These are phyloP conservation scores for Microctonus aethiopoides DNA, from an alignment of 2,888 invertebrate species.

Conservation along the genomic window DNA sequence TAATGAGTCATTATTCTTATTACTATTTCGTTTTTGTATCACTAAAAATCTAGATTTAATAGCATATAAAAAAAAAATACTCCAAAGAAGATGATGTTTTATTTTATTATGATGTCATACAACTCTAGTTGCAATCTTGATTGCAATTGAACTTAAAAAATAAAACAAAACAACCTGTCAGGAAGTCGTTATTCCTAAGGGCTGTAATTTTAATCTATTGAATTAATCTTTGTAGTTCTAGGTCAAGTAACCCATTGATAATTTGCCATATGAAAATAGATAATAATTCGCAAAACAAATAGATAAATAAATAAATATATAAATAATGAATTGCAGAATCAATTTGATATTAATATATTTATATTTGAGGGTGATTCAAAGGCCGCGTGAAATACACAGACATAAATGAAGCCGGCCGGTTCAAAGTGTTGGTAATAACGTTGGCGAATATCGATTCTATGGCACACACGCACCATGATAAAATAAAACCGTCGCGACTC, in stretches of 20 bases:
- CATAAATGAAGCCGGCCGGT: slow-evolving; percentile 36
- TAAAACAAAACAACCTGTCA: not conserved
- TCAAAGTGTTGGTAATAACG: slow-evolving; percentile 35
- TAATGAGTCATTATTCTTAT: slow-evolving; percentile 25
- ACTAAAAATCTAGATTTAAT: not conserved
- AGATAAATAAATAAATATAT: too few species aligned
- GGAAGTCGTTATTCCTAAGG: too few species aligned
- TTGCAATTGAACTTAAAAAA: not conserved
- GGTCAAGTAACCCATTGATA: not conserved
- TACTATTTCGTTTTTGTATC: not conserved
- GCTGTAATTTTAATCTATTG: not conserved
- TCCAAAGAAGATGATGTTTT: not conserved
- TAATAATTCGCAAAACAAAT: too few species aligned
- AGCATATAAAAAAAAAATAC: too few species aligned
- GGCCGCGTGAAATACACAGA: slow-evolving; percentile 27
- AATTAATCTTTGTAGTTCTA: not conserved
- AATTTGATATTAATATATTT: slow-evolving; percentile 20
- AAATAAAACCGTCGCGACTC: slow-evolving; percentile 36
- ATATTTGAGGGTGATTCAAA: slow-evolving; percentile 39
- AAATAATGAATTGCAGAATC: too few species aligned
- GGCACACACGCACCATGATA: slow-evolving; percentile 41
- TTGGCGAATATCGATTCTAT: slow-evolving; percentile 46
- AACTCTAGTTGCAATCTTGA: not conserved
- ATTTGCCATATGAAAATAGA: not conserved
- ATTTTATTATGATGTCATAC: not conserved